Percentiles rank a stretch among this genome's conserved stretches.
phyloP scores from a whole-genome alignment of 2,113 vertebrate species.

The Budorcas taxicolor region DNA sequence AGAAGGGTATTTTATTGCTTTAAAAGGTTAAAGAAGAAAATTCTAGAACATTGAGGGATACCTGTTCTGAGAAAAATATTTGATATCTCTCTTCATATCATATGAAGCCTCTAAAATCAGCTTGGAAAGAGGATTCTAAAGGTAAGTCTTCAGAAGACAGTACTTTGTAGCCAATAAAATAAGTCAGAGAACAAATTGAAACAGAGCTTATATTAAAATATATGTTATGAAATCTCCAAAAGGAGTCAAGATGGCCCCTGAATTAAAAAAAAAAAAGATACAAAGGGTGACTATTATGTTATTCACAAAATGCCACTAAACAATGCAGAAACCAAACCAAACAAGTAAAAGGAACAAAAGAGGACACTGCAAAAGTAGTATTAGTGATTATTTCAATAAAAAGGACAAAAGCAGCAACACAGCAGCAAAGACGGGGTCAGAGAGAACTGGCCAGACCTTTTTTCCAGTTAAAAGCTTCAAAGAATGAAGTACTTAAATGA shows the following conservation, averaged over 20 bases:
- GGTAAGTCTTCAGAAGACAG: not conserved
- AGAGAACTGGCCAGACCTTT: not conserved
- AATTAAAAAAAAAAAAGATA: not conserved
- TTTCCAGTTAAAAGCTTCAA: not conserved
- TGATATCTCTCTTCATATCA: not conserved
- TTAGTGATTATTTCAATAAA: not conserved
- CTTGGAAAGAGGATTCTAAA: not conserved
- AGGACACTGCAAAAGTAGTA: not conserved
- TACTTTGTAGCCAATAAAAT: not conserved
- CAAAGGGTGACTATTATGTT: not conserved
- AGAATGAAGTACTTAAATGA: not conserved
- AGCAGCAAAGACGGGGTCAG: not conserved
- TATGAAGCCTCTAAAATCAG: not conserved
- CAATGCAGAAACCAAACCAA: not conserved
- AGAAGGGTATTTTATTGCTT: not conserved
- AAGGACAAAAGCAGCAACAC: not conserved
- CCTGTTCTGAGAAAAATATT: not conserved
- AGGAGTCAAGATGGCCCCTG: not conserved
- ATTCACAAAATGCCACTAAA: slow-evolving; percentile 18
- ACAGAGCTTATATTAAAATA: not conserved
- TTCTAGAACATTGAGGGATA: not conserved
- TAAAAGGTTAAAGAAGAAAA: not conserved
- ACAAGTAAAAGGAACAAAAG: not conserved
- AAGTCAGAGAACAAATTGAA: not conserved
- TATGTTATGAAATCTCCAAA: not conserved